Base-by-base conservation (phyloP, 2,888 invertebrate species). In the Eutolmus rufibarbis region DNA sequence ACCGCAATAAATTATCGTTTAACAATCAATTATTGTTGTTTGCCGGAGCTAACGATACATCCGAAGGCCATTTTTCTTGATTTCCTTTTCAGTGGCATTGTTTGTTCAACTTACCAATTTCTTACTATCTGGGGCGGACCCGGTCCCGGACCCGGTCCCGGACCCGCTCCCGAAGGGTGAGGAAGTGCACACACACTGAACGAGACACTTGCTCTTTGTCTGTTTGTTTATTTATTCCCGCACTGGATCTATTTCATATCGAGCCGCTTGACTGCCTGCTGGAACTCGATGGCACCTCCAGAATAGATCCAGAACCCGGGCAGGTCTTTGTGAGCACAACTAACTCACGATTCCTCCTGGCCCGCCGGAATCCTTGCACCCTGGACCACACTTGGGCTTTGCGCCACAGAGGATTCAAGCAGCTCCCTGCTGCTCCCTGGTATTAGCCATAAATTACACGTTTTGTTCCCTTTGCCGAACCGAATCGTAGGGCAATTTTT, bases 1-100 rank as follows among this genome's bases (percentile, higher is more conserved):
- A 88, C 88, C 88, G 88, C 88, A 88, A 88, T 88, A 88, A 88
- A 88, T 88, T 88, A 88, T 88, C 88, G 88, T 87, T 88, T 88
- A 88, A 88, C 88, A 88, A 88, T 88, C 88, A 88, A 88, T 88
- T 88, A 88, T 88, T 74, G 86, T 86, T 87, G 86, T 79, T 87
- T 86, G 86, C 86, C 87, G 46, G 86, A 81, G 74, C 79, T 87
- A 87, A 87, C 87, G 86, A 87, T 86, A 87, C 86, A 87, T 87
- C 87, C 87, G 87, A 81, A 78, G 78, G 78, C 86, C 86, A 86
- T 87, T 87, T 87, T 87, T 87, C 86, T 86, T 78, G 77, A 79
- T 86, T 87, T 87, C 79, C 86, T 79, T 74, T 86, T 81, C 78
- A 74, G 74, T 86, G 76, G 77, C 86, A 86, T 86, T 85, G 74